These are phyloP conservation scores for Ophiodon elongatus DNA, from an alignment of 2,113 vertebrate species.

Conservation along the genomic window DNA sequence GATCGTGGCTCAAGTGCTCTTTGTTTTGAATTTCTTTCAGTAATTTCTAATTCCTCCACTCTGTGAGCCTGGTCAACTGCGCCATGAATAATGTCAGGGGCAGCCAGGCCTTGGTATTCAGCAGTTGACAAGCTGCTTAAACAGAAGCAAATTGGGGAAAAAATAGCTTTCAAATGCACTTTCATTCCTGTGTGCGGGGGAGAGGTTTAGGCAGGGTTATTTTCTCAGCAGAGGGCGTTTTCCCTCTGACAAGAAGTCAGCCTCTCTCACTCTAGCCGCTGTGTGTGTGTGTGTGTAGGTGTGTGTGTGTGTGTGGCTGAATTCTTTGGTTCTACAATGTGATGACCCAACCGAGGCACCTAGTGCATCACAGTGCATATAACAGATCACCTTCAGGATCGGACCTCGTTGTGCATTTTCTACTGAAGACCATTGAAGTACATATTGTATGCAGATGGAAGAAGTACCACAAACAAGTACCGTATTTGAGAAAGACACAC, in stretches of 20 bases:
- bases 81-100: conserved; percentile 75
- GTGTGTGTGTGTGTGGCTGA: conserved; percentile 31
- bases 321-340: no score
- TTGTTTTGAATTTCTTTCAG: conserved; percentile 78
- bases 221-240: conserved; percentile 66
- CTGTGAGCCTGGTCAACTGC: conserved; percentile 40
- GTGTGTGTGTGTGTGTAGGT: conserved; percentile 32
- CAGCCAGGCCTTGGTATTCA: conserved; percentile 76
- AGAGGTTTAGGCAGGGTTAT: conserved; percentile 65
- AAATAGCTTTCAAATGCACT: conserved; percentile 77
- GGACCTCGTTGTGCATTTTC: no score
- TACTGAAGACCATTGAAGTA: no score
- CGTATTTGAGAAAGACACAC: no score
- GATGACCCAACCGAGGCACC: no score
- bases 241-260: conserved; percentile 53
- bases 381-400: no score
- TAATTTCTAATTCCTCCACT: conserved; percentile 77
- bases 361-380: no score
- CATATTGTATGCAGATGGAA: no score
- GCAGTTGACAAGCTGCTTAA: conserved; percentile 79
- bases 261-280: conserved; percentile 21
- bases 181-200: conserved; percentile 63
- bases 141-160: conserved; percentile 78
- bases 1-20: conserved; percentile 74
- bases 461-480: no score